A percentile compares a stretch with the other conserved stretches of the same genome.
Evolutionary conservation across 2,113 vertebrate species (phyloP).

Genomic region (Gobius niger): DNA sequence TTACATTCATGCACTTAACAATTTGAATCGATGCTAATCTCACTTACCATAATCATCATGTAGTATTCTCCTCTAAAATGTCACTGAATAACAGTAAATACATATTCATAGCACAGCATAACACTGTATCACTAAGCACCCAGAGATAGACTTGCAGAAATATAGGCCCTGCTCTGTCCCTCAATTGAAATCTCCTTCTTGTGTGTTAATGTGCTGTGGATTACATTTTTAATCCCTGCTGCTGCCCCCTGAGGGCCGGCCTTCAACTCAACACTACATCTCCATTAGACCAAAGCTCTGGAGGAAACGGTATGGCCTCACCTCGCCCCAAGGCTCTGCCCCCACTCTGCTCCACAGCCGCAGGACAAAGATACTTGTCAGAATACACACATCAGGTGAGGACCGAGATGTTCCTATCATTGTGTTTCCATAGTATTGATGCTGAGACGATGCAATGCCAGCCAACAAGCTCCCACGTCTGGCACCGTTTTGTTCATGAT

Average conservation of each 20-base stretch:
- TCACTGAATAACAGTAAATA: no score
- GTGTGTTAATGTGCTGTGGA: conserved; percentile 42
- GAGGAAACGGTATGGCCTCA: conserved; percentile 54
- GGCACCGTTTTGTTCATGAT: conserved; percentile 20
- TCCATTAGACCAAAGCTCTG: conserved; percentile 64
- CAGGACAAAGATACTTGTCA: conserved; percentile 68
- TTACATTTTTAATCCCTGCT: conserved; percentile 60
- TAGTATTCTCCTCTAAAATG: no score
- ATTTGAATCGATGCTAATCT: no score
- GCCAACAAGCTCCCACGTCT: conserved; percentile 52
- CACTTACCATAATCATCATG: no score
- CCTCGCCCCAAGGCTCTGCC: conserved; percentile 64
- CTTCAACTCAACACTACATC: conserved; percentile 56
- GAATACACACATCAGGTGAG: conserved; percentile 27
- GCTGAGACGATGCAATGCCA: conserved; percentile 39
- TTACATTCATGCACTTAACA: no score
- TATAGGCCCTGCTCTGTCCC: conserved; percentile 5
- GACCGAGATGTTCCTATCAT: neutral
- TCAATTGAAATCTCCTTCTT: conserved; percentile 29
- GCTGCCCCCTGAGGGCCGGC: conserved; percentile 34
- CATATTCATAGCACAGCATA: no score
- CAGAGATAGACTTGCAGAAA: neutral
- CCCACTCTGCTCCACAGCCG: conserved; percentile 51
- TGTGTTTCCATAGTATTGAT: conserved; percentile 1
- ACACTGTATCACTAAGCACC: neutral